These are phyloP conservation scores for Paracentrotus lividus DNA, from an alignment of 53 echinoderm and acorn worm genomes.

Conservation along the genomic window DNA sequence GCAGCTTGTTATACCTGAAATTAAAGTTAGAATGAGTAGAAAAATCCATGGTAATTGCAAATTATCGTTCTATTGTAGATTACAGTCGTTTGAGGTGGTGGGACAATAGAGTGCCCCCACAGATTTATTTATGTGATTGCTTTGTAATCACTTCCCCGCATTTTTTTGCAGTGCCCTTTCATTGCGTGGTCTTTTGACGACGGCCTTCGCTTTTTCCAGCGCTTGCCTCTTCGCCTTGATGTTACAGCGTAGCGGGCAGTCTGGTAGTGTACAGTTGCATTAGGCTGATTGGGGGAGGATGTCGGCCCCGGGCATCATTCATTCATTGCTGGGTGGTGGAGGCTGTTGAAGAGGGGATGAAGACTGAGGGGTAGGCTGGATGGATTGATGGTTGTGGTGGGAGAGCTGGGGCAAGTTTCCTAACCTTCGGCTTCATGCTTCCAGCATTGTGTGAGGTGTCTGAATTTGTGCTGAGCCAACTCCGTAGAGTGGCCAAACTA, in stretches of 20 bases:
- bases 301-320: neutral
- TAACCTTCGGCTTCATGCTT: neutral
- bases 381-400: neutral
- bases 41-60: neutral
- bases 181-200: no score
- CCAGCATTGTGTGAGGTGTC: neutral
- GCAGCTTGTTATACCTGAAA: neutral
- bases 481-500: neutral
- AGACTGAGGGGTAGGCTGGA: neutral
- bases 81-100: conserved; percentile 33
- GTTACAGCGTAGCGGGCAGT: conserved; percentile 37
- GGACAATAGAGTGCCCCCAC: conserved; percentile 71
- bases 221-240: conserved; percentile 47
- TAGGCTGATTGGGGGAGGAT: neutral
- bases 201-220: conserved; percentile 5
- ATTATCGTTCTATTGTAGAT: neutral
- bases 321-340: neutral
- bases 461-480: neutral
- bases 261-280: conserved; percentile 51
- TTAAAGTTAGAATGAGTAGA: no score
- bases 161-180: neutral
- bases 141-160: conserved; percentile 51
- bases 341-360: neutral
- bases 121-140: conserved; percentile 36
- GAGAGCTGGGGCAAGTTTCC: neutral